phyloP scores from a whole-genome alignment of 2,113 vertebrate species.

The Gnathonemus echidnorhynchus region DNA sequence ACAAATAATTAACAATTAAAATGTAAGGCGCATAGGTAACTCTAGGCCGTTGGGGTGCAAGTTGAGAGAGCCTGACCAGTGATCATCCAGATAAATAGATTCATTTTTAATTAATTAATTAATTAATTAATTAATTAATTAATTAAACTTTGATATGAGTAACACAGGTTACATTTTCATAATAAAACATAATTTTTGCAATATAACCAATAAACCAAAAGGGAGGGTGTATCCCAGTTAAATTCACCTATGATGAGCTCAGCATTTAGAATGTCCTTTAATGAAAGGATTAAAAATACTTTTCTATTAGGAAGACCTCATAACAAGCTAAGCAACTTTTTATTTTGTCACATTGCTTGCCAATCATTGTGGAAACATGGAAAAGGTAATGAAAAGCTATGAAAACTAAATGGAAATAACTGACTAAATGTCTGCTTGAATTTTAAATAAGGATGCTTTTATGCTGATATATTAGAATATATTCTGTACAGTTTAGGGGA shows the following conservation, averaged over 20 bases:
- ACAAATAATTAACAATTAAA: neutral
- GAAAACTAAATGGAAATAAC: neutral
- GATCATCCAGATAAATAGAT: neutral
- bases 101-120: too few relatives aligned
- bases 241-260: neutral
- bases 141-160: too few relatives aligned
- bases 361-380: neutral
- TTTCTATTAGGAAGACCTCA: neutral
- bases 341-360: neutral
- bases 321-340: neutral
- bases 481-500: neutral
- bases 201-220: neutral
- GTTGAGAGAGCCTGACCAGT: neutral
- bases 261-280: neutral
- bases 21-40: too few relatives aligned
- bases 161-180: neutral
- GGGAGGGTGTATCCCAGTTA: too few relatives aligned
- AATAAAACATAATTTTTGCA: neutral
- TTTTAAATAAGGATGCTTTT: neutral
- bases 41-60: too few relatives aligned
- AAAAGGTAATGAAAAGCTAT: neutral
- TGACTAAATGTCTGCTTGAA: neutral
- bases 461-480: neutral
- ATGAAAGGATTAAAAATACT: neutral
- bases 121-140: too few relatives aligned